Conservation (phyloP, 2,113 vertebrate genomes). For the Phrynosoma platyrhinos region DNA sequence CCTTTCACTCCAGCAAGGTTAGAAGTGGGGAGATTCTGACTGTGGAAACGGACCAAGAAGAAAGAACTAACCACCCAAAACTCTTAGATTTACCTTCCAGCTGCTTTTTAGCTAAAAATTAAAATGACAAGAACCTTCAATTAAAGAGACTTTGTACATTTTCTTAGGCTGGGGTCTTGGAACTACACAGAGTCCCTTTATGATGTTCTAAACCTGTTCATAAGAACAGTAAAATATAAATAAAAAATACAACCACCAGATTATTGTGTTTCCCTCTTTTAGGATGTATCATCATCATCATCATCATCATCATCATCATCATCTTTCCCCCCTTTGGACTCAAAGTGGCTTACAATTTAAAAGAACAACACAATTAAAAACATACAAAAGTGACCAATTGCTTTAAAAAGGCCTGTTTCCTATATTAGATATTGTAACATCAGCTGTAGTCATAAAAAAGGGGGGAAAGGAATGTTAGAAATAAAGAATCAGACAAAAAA, state of each 20-base stretch:
- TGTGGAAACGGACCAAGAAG: not conserved
- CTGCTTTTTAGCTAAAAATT: not conserved
- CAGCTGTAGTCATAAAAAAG: too few species aligned
- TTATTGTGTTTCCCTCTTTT: not conserved
- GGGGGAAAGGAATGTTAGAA: not conserved
- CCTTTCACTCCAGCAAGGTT: constrained; percentile 55
- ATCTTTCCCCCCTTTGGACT: too few species aligned
- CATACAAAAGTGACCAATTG: too few species aligned
- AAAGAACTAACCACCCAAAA: not conserved
- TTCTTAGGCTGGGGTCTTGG: not conserved
- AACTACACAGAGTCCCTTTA: not conserved
- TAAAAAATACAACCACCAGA: not conserved
- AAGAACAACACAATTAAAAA: too few species aligned
- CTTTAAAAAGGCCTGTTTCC: not conserved
- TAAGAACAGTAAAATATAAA: not conserved
- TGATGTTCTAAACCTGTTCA: too few species aligned
- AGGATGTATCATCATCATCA: not conserved
- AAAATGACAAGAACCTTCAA: not conserved
- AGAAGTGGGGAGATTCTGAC: constrained; percentile 21
- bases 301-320: too few species aligned
- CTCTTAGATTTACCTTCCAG: not conserved
- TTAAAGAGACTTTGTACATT: not conserved
- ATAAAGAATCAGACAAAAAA: not conserved
- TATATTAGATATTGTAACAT: not conserved
- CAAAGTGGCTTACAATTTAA: too few species aligned